Evolutionary conservation across 2,113 vertebrate genomes (phyloP).

Genomic region (Engraulis encrasicolus): DNA sequence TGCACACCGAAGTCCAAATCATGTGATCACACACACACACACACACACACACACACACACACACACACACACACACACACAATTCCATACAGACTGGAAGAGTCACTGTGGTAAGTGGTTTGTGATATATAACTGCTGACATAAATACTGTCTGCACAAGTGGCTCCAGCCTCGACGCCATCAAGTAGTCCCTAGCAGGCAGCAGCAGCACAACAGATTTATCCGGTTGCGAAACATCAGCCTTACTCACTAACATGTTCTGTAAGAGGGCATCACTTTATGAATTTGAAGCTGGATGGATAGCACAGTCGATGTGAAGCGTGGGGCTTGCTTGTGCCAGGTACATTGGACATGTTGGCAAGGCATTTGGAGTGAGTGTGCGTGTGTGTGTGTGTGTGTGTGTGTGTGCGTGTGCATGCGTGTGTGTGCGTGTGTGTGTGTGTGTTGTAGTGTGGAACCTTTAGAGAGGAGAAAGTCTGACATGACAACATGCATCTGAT

Average conservation of each 20-base stretch:
- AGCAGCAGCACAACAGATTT: too few species aligned
- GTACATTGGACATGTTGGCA: neutral
- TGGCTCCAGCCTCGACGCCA: neutral
- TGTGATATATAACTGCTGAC: neutral
- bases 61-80: neutral
- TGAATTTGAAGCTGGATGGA: neutral
- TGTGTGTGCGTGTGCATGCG: neutral
- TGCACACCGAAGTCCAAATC: neutral
- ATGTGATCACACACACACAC: neutral
- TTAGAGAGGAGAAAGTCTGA: neutral
- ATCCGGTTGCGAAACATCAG: neutral
- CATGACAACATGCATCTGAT: neutral
- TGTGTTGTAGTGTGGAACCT: neutral
- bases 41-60: too few species aligned
- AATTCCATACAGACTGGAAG: neutral
- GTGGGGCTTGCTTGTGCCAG: neutral
- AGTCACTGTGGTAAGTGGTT: neutral
- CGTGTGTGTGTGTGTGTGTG: neutral
- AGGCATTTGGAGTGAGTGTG: neutral
- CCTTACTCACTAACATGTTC: neutral
- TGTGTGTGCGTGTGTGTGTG: neutral
- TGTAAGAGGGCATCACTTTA: neutral
- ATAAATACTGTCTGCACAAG: neutral
- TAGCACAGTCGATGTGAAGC: neutral
- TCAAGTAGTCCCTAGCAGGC: neutral